Conservation (phyloP, 2,113 vertebrate genomes). For the Centropus unirufus region DNA sequence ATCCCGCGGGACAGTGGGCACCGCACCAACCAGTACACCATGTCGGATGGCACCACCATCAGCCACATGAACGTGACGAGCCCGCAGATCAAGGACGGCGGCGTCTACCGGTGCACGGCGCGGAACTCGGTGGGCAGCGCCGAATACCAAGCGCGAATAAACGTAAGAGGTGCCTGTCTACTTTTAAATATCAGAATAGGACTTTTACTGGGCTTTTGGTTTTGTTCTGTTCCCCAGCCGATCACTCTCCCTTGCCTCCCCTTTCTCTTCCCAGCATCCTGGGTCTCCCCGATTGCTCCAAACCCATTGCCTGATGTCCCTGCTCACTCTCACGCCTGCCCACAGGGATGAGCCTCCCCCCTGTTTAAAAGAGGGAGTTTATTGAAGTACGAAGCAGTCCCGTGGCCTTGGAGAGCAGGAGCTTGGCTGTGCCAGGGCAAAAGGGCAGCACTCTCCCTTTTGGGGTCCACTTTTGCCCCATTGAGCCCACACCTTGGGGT, state of each 20-base stretch:
- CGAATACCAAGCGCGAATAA: conserved; percentile 99
- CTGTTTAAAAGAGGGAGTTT: not conserved
- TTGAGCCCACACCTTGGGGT: not conserved
- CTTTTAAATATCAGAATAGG: conserved; percentile 99
- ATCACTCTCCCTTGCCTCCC: not conserved
- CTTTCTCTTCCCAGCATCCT: rapidly evolving
- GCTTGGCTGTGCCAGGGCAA: not conserved
- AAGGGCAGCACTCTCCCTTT: rapidly evolving
- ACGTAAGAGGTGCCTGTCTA: conserved; percentile 99
- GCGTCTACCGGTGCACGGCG: conserved; percentile 97
- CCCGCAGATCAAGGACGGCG: conserved; percentile 96
- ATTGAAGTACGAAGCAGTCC: rapidly evolving
- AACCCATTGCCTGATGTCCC: rapidly evolving
- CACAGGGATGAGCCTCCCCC: not conserved
- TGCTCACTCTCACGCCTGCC: rapidly evolving
- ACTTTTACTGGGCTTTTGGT: conserved; percentile 69
- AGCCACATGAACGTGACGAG: conserved; percentile 95
- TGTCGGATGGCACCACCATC: conserved; percentile 93
- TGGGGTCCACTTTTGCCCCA: rapidly evolving
- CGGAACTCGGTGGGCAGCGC: conserved; percentile 99
- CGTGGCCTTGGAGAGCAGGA: not conserved
- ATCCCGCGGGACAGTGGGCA: conserved; percentile 88
- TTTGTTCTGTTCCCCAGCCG: conserved; percentile 54
- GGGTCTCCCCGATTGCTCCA: not conserved
- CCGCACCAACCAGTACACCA: conserved; percentile 95